A percentile compares a stretch with the other conserved stretches of the same genome.
phyloP scores from a whole-genome alignment of 2,113 vertebrate genomes.

The Cacatua alba region DNA sequence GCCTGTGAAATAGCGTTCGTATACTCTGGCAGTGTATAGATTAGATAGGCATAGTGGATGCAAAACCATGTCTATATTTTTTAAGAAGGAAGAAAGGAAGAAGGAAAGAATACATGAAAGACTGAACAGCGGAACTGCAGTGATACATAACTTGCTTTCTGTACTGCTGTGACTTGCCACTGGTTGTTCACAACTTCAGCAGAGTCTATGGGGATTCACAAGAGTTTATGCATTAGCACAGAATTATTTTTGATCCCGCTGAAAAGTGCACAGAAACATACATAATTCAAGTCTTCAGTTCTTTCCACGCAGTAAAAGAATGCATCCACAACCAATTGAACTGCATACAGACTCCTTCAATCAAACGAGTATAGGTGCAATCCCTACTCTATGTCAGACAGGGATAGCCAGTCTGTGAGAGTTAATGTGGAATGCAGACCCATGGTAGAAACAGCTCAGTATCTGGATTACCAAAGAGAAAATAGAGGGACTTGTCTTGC shows the following conservation, averaged over 20 bases:
- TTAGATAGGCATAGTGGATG: constrained; percentile 15
- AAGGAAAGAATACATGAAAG: not conserved
- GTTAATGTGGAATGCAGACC: accelerated
- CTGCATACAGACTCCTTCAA: not conserved
- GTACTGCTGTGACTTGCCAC: constrained; percentile 24
- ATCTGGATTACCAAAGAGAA: not conserved
- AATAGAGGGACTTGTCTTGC: not conserved
- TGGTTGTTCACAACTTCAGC: constrained; percentile 41
- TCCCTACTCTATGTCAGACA: not conserved
- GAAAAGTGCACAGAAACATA: not conserved
- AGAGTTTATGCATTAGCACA: constrained; percentile 39
- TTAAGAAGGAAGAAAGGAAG: not conserved
- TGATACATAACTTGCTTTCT: constrained; percentile 30
- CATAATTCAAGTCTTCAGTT: not conserved
- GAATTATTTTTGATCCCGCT: constrained; percentile 23
- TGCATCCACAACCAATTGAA: not conserved
- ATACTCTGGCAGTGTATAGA: not conserved
- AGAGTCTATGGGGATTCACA: constrained; percentile 12
- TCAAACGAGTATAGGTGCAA: not conserved
- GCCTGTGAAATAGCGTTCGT: not conserved
- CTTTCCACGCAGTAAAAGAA: not conserved
- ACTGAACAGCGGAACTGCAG: not conserved
- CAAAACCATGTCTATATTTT: constrained; percentile 13
- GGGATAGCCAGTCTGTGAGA: not conserved
- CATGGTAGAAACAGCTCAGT: accelerated